Evolutionary conservation across 2,888 invertebrate genomes (phyloP).

Genomic region (Syrphus vitripennis): DNA sequence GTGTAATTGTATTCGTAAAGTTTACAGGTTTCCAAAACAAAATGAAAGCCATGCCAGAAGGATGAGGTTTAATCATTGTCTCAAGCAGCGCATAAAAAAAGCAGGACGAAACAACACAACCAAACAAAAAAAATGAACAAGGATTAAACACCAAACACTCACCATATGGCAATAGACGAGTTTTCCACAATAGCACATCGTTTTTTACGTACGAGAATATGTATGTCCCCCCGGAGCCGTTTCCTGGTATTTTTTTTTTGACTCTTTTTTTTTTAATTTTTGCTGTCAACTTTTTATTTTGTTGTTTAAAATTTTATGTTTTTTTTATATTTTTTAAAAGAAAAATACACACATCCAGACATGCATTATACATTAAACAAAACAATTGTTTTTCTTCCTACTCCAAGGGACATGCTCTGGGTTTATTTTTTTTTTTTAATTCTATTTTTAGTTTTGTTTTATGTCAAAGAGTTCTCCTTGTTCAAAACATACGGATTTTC

Average conservation of each 20-base stretch:
- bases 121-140: constrained; percentile 4
- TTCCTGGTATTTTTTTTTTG: background rate
- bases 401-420: constrained; percentile 43
- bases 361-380: constrained; percentile 63
- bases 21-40: constrained; percentile 18
- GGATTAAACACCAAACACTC: constrained; percentile 60
- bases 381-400: constrained; percentile 20
- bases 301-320: constrained; percentile 3
- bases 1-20: background rate
- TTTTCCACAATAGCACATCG: constrained; percentile 76
- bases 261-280: constrained; percentile 1
- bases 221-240: constrained; percentile 13
- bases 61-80: constrained; percentile 44
- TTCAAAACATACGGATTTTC: constrained; percentile 2
- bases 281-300: constrained; percentile 11
- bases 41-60: constrained; percentile 20
- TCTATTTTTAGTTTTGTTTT: background rate
- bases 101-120: background rate
- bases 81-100: constrained; percentile 20
- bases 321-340: constrained; percentile 20
- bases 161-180: constrained; percentile 76
- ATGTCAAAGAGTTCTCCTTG: constrained; percentile 40
- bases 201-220: constrained; percentile 53
- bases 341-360: constrained; percentile 52
- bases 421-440: background rate